phyloP scores from a whole-genome alignment of 2,888 invertebrate species.

The Eumerus sabulonum region DNA sequence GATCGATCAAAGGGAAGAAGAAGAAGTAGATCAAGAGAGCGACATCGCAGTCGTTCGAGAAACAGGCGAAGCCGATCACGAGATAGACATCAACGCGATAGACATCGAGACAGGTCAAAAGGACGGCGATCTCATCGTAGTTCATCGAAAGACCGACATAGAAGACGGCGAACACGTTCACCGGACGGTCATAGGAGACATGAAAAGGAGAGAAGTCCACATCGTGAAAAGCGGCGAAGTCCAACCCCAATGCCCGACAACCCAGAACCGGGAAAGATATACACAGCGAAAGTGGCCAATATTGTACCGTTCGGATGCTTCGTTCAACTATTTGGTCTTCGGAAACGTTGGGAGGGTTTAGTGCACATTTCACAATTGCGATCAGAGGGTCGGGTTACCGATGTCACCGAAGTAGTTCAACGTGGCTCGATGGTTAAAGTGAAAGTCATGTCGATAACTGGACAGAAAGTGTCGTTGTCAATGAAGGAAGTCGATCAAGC shows the following conservation, averaged over 20 bases:
- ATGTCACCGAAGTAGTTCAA: slow-evolving; percentile 95
- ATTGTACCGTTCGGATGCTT: slow-evolving; percentile 99
- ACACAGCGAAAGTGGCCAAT: slow-evolving; percentile 95
- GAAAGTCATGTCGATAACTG: slow-evolving; percentile 95
- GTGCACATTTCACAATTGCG: slow-evolving; percentile 98
- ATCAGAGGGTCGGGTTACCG: slow-evolving; percentile 95
- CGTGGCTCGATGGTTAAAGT: slow-evolving; percentile 94
- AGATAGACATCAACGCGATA: slow-evolving; percentile 46
- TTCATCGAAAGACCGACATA: slow-evolving; percentile 75
- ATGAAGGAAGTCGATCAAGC: slow-evolving; percentile 99
- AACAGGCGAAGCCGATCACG: slow-evolving; percentile 71
- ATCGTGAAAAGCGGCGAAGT: slow-evolving; percentile 74
- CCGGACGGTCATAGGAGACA: slow-evolving; percentile 79
- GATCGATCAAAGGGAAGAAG: slow-evolving; percentile 70
- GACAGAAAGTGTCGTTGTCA: slow-evolving; percentile 95
- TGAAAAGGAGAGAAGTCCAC: slow-evolving; percentile 69
- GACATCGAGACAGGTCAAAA: slow-evolving; percentile 54
- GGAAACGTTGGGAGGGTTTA: slow-evolving; percentile 94
- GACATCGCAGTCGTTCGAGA: slow-evolving; percentile 72
- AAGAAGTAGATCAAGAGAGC: slow-evolving; percentile 69
- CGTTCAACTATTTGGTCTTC: slow-evolving; percentile 94
- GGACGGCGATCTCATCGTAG: slow-evolving; percentile 72
- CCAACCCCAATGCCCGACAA: slow-evolving; percentile 82
- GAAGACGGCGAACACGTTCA: slow-evolving; percentile 36
- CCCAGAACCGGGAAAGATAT: slow-evolving; percentile 91